Evolutionary conservation across 2,797 vertebrate genomes (phyloP), one percentile per base, ranked within the genome.

Genomic region (Geotria australis): DNA sequence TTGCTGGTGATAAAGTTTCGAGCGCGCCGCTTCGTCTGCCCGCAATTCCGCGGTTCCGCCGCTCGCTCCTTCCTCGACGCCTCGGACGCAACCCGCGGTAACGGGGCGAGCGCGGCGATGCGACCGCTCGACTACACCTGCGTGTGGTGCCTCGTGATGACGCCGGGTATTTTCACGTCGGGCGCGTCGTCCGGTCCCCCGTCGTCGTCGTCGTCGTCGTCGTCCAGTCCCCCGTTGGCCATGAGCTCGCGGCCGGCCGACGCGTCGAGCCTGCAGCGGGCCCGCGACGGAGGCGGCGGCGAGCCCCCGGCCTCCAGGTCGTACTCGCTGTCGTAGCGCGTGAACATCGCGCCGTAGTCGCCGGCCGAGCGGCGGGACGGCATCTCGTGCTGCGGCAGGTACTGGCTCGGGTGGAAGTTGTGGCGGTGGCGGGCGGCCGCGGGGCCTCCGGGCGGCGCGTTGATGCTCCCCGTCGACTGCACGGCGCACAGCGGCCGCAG

Each of bases 371-470:
- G 51, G 15, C 51, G 66, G 68, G 84, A 81, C 60, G 81, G 75
- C 69, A 78, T 69, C 48, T 78, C 76, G 73, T 75, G 76, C 62
- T 63, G 80, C 58, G 86, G 83, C 65, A 94, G 76, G 65, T 88
- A 98, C 64, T 85, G 83, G 68, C 77, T 85, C 60, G 85, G 73
- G 73, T 77, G 75, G 72, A 86, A 93, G 65, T 83, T 78, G 68
- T 79, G 81, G 62, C 76, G 79, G 67, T 72, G 78, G 61, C 75
- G 68, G 1, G 70, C 60, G 2, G 76, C 73, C 8, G 83, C 75
- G 24, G 24, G 24, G 24, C 24, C 24, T 47, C 74, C 69, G 51
- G 77, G 71, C 24, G 24, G 24, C 5, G 24, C 24, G 24, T 38
- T 24, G 24, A 38, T 5, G 63, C 79, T 75, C 24, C 69, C 72